A percentile compares a stretch with the other conserved stretches of the same genome.
Conservation (phyloP, 2,888 invertebrate species). For the Caprella mutica region DNA sequence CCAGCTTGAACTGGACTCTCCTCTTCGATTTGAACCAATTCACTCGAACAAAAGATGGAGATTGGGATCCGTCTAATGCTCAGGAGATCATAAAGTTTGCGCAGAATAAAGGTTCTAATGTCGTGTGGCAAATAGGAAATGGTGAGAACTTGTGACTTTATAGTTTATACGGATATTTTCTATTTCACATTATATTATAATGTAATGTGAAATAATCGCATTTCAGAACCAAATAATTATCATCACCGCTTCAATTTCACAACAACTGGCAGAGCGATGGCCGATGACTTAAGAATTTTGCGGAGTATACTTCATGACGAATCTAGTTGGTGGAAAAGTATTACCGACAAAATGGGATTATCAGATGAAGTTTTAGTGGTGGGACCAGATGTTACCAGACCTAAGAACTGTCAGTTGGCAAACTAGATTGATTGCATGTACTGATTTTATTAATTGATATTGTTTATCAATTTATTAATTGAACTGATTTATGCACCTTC, state of each 20-base stretch:
- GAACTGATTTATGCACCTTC: neutral
- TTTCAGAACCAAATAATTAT: slow-evolving; percentile 56
- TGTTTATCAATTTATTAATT: too few species aligned
- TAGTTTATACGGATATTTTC: too few species aligned
- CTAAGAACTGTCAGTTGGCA: too few species aligned
- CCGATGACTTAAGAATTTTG: slow-evolving; percentile 51
- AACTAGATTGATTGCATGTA: too few species aligned
- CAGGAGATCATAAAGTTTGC: slow-evolving; percentile 10
- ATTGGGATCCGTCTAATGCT: slow-evolving; percentile 27
- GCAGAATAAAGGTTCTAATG: neutral
- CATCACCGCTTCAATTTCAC: slow-evolving; percentile 51
- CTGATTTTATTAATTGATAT: too few species aligned
- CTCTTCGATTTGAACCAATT: slow-evolving; percentile 33
- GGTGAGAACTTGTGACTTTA: slow-evolving; percentile 14
- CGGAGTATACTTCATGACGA: slow-evolving; percentile 38
- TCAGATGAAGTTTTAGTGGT: slow-evolving; percentile 52
- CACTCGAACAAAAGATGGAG: slow-evolving; percentile 7
- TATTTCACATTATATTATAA: neutral
- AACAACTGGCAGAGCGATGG: slow-evolving; percentile 49
- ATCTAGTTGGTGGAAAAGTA: neutral
- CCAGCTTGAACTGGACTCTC: slow-evolving; percentile 9
- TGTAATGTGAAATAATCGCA: neutral
- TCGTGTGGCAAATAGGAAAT: slow-evolving; percentile 32
- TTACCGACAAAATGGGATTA: slow-evolving; percentile 49
- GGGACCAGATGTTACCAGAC: slow-evolving; percentile 59